Conservation (phyloP, 2,113 vertebrate genomes). For the Nettapus auritus region DNA sequence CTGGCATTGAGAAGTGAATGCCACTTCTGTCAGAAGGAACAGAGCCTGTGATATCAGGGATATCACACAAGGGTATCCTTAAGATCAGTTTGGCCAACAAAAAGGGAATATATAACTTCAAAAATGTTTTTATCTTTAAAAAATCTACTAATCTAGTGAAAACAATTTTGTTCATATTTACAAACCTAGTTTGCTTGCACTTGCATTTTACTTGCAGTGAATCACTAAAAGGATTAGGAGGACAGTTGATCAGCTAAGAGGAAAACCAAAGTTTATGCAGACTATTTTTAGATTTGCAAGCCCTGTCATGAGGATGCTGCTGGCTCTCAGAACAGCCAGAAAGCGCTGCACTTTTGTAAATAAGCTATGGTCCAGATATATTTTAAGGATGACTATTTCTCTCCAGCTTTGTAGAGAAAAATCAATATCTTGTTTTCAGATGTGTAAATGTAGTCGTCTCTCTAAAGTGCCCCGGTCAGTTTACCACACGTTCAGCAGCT, state of each 20-base stretch:
- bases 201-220: conserved; percentile 21
- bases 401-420: conserved; percentile 72
- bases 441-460: conserved; percentile 81
- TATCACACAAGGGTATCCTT: background rate
- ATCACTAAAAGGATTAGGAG: conserved; percentile 42
- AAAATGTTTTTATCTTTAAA: background rate
- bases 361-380: conserved; percentile 25
- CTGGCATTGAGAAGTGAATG: background rate
- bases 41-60: background rate
- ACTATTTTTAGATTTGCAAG: conserved; percentile 29
- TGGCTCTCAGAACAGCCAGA: background rate
- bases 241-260: conserved; percentile 3
- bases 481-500: conserved; percentile 93
- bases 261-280: conserved; percentile 31
- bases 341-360: background rate
- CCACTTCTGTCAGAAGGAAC: background rate
- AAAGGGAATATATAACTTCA: background rate
- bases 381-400: conserved; percentile 68
- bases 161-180: background rate
- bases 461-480: conserved; percentile 83
- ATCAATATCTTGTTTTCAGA: conserved; percentile 86
- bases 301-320: background rate
- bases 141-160: background rate
- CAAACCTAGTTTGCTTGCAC: background rate
- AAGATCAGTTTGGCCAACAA: background rate